A percentile compares a stretch with the other conserved stretches of the same genome.
phyloP scores from a whole-genome alignment of 2,113 vertebrate species.

The Apteryx owenii region DNA sequence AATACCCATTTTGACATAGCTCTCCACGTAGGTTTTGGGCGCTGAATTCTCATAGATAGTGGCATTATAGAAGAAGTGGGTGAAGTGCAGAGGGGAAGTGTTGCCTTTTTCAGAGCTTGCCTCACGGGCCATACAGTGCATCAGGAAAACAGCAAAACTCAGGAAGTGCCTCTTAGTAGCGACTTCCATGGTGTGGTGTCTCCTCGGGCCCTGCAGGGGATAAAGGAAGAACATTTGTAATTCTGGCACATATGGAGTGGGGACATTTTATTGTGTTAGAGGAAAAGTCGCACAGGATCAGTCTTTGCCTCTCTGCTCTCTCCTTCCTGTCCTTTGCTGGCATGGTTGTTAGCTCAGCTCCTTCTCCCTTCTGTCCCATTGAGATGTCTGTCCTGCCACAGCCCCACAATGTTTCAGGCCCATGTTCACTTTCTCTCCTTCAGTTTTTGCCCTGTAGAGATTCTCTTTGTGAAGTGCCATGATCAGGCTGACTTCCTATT shows the following conservation, averaged over 20 bases:
- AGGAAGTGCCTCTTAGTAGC: constrained; percentile 40
- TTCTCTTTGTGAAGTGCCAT: neutral
- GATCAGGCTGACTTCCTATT: neutral
- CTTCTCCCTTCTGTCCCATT: neutral
- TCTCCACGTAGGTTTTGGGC: constrained; percentile 90
- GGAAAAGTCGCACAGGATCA: neutral
- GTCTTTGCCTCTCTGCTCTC: neutral
- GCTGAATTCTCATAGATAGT: constrained; percentile 94
- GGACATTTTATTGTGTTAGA: neutral
- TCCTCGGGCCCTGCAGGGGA: constrained; percentile 28
- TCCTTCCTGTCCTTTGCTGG: neutral
- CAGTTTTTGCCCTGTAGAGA: neutral
- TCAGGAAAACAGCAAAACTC: constrained; percentile 70
- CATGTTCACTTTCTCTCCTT: neutral
- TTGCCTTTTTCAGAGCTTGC: constrained; percentile 72
- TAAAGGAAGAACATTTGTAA: neutral
- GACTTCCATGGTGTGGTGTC: constrained; percentile 70
- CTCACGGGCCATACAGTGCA: constrained; percentile 66
- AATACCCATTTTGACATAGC: constrained; percentile 88
- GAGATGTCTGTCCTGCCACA: neutral
- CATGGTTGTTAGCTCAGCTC: neutral
- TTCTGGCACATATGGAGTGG: neutral
- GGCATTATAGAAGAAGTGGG: constrained; percentile 90
- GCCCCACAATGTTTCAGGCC: neutral
- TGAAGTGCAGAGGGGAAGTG: constrained; percentile 84